Conservation (phyloP, 2,113 vertebrate genomes). For the Nerophis lumbriciformis region DNA sequence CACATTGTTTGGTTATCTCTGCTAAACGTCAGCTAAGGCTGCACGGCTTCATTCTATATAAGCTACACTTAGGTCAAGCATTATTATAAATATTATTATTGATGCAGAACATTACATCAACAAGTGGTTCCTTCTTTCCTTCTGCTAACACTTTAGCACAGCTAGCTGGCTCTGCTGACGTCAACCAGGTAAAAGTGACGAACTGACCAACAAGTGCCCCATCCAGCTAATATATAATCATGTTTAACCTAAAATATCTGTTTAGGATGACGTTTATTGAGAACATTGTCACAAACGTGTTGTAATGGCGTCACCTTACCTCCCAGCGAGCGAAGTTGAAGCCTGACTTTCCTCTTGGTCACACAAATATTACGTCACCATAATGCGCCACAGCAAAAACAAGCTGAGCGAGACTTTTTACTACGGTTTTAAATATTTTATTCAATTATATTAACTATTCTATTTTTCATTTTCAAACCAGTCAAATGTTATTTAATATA, state of each 20-base stretch:
- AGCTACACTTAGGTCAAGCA: not conserved
- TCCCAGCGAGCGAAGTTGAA: slow-evolving; percentile 43
- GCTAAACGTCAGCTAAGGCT: not conserved
- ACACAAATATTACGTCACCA: slow-evolving; percentile 53
- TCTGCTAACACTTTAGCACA: slow-evolving; percentile 22
- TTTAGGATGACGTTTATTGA: fast-evolving
- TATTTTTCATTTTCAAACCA: too few species aligned
- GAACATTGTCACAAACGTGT: too few species aligned
- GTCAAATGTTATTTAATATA: too few species aligned
- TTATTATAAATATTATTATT: not conserved
- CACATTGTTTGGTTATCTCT: not conserved
- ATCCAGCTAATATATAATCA: fast-evolving
- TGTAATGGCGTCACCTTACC: slow-evolving; percentile 58
- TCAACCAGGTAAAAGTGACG: not conserved
- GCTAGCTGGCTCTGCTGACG: slow-evolving; percentile 35
- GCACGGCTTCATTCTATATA: not conserved
- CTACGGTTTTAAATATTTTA: too few species aligned
- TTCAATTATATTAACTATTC: too few species aligned
- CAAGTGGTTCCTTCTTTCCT: slow-evolving; percentile 36
- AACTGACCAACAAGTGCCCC: not conserved
- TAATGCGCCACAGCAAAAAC: slow-evolving; percentile 20
- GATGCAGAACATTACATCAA: slow-evolving; percentile 14
- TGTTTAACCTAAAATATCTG: not conserved
- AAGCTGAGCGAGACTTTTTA: too few species aligned
- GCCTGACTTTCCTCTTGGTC: slow-evolving; percentile 48